Base-by-base conservation (phyloP, 2,888 invertebrate genomes). In the Homarus gammarus region DNA sequence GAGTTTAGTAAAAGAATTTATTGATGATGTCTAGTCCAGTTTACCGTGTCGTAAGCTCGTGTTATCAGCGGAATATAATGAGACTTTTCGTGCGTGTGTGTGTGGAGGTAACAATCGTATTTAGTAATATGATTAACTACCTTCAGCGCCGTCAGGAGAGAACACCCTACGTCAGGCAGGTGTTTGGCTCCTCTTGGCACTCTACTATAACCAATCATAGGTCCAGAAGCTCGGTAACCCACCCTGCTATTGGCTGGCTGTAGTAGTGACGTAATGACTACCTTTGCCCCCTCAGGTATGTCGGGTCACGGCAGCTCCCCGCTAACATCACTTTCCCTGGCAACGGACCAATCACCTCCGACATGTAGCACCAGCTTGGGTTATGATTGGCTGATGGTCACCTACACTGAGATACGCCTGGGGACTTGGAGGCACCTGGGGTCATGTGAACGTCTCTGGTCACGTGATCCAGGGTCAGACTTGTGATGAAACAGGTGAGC, bases 391-490 rank as follows among this genome's bases (percentile, higher is more conserved):
- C 3, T 18, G 22, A 40, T 5, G 2, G 0, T 15, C 22, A 38
- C 18, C 22, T 1, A 36, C 72, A 38, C 36, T 27, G 27, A 8
- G 36, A 36, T 8, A 2, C 72, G 36, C 22, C 10, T 10, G 27
- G 36, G 38, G 31, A 36, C 12, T 70, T 70, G 6, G 6, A 31
- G 70, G 10, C 36, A 72, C 72, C 72, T 15, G 15, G 72, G 72
- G 72, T 72, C 72, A 72, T 72, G 72, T 72, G 72, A 72, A 72
- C 72, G 72, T 72, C 72, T 72, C 22, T 72, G 36, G 72, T 72
- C 72, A 72, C 72, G 72, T 72, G 72, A 36, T 36, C 72, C 72
- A 72, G 72, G 72, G 72, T 72, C 72, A 72, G 36, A 31, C 70
- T 18, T 31, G 72, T 72, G 72, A 72, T 72, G 72, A 72, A 72